A percentile compares a stretch with the other conserved stretches of the same genome.
These are phyloP conservation scores for Mellivora capensis DNA, from an alignment of 2,113 vertebrate genomes.

Conservation along the genomic window DNA sequence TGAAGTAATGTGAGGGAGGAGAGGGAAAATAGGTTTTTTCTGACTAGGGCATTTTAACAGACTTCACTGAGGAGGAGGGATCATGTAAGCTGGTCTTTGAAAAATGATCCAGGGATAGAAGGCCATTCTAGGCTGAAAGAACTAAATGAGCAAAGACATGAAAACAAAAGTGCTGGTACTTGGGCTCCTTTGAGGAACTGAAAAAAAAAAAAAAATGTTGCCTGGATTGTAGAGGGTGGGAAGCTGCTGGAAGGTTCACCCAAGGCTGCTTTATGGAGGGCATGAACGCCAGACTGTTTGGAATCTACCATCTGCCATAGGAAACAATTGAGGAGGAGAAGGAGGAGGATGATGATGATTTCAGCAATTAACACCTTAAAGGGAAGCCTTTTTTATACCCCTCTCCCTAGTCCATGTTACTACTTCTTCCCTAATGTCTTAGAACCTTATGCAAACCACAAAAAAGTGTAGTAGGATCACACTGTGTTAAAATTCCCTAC, in stretches of 20 bases:
- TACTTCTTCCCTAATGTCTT: background rate
- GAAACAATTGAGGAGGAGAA: background rate
- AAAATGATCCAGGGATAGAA: background rate
- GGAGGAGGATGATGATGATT: background rate
- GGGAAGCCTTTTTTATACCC: background rate
- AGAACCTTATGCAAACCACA: background rate
- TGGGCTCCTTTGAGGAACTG: background rate
- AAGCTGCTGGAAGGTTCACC: background rate
- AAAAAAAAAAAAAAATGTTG: background rate
- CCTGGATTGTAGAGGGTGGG: background rate
- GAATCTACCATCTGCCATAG: background rate
- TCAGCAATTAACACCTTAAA: background rate
- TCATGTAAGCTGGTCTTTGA: background rate
- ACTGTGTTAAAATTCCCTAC: background rate
- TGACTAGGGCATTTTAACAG: background rate
- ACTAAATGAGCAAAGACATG: background rate
- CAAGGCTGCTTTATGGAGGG: background rate
- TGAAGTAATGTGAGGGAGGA: background rate
- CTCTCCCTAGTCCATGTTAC: background rate
- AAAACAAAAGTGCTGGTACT: background rate
- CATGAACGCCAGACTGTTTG: background rate
- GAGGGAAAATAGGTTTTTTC: background rate
- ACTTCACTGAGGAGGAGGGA: background rate
- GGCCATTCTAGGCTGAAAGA: background rate
- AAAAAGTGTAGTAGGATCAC: background rate